Base-by-base conservation (phyloP, 2,113 vertebrate genomes). In the Oxyruncus cristatus region DNA sequence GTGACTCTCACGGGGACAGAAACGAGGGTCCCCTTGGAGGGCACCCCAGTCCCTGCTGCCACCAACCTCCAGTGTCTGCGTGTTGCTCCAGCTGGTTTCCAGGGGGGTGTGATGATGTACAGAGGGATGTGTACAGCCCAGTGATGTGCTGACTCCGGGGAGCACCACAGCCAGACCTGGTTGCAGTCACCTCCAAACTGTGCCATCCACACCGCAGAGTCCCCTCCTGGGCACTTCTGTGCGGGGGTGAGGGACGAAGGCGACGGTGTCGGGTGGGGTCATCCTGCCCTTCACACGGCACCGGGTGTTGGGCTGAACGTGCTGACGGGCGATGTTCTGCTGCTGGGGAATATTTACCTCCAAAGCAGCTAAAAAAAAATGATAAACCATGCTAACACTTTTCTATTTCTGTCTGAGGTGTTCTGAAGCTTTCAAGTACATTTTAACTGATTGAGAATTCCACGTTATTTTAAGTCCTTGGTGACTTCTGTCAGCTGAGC, bases 21-120 rank as follows among this genome's bases (percentile, higher is more conserved):
- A 68, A 6, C 42, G 30, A 80, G 27, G 47, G 21, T 15, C 2
- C 19, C 1, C 24, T 53, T 14, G 9, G 19, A 35, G 41, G 12
- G 4, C 11, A 59, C 10, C 1, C 0, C 10, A 27, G 20, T 42
- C n/a, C 35, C 49, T 70, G 27, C 32, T 85, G 11, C 80, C 49
- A 21, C n/a, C 33, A 2, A 4, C 3, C 49, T 27, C 5, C 8
- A 5, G 33, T 0, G 3, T 41, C 49, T n/a, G 12, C 10, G 24
- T 14, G 7, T 44, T 24, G 41, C 13, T 24, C 22, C 0, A 2
- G 5, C 41, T 83, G 47, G 4, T 61, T 39, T 65, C 41, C 42
- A 5, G 6, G 78, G 65, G 16, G 1, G 0, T 5, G 6, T 65
- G 67, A 30, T 12, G 3, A 5, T 5, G 33, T 19, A 3, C 81